These are phyloP conservation scores for Thripadectes ignobilis DNA, from an alignment of 2,797 vertebrate species.

Conservation along the genomic window DNA sequence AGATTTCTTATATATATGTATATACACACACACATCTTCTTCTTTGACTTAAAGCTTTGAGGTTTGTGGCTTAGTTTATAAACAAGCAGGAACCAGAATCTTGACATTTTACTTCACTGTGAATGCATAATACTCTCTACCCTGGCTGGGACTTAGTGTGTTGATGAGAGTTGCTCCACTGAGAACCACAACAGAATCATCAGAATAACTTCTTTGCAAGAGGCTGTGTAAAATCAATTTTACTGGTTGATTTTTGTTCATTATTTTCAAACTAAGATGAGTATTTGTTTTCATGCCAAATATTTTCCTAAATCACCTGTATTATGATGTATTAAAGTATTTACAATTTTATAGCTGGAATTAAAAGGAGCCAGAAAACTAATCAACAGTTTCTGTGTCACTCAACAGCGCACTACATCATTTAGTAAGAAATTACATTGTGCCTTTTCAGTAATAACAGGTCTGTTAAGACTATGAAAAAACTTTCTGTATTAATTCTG, in stretches of 20 bases:
- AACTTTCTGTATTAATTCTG: neutral
- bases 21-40: neutral
- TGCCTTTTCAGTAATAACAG: neutral
- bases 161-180: neutral
- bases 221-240: neutral
- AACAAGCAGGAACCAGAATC: slow-evolving; percentile 12
- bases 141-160: neutral
- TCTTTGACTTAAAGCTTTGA: slow-evolving; percentile 6
- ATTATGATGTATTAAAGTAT: neutral
- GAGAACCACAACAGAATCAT: neutral
- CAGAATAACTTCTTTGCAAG: neutral
- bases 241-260: neutral
- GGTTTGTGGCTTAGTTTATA: slow-evolving; percentile 18
- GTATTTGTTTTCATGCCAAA: neutral
- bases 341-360: neutral
- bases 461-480: neutral
- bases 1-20: neutral
- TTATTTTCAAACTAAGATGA: neutral
- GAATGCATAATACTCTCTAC: neutral
- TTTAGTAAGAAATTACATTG: neutral
- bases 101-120: neutral
- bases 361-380: neutral
- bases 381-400: neutral
- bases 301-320: neutral
- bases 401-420: neutral